Conservation (phyloP, 2,888 invertebrate species). For the Apantesis nais region DNA sequence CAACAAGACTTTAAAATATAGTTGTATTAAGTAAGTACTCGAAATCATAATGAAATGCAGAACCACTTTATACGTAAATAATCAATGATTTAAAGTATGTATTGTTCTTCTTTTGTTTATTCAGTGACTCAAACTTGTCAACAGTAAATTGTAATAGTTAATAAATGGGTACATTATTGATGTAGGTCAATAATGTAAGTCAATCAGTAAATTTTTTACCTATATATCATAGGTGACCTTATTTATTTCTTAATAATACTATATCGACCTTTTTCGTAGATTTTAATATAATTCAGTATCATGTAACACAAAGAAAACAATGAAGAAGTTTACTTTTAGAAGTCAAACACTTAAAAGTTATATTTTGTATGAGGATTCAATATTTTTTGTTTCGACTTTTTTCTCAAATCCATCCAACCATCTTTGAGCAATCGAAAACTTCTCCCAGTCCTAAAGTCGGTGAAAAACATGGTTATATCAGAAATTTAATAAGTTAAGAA, state of each 20-base stretch:
- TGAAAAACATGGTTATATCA: no score
- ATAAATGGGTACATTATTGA: background rate
- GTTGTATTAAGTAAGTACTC: background rate
- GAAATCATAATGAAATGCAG: background rate
- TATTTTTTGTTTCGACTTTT: no score
- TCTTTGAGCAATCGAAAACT: no score
- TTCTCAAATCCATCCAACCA: no score
- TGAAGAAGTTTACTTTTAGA: background rate
- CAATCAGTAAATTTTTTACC: background rate
- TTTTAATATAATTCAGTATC: background rate
- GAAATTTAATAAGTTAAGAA: no score
- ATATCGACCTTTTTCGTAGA: no score
- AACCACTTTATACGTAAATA: background rate
- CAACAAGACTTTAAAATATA: background rate
- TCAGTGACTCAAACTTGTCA: background rate
- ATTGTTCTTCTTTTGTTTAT: background rate
- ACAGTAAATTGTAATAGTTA: background rate
- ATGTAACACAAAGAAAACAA: background rate
- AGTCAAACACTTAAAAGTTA: background rate
- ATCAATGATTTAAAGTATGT: background rate
- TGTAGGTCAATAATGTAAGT: background rate
- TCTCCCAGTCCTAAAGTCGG: no score
- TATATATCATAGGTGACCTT: background rate
- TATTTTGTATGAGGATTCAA: no score
- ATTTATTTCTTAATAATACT: no score